Base-by-base conservation (phyloP, 2,113 vertebrate genomes). In the Psophia crepitans region DNA sequence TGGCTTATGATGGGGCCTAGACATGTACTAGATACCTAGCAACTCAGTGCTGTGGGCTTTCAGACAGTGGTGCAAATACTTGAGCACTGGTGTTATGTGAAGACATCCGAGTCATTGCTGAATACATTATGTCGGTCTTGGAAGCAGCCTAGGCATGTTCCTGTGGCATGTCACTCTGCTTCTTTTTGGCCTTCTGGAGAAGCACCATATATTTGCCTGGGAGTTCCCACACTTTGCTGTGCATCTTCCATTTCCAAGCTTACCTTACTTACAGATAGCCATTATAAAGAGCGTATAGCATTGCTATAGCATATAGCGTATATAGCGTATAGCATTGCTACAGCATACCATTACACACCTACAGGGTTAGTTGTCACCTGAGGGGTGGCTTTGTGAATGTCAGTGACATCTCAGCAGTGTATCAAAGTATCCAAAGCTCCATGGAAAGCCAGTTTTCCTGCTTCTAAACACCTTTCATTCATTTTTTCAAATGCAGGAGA, bases 1-100 rank as follows among this genome's bases (percentile, higher is more conserved):
- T 51, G 6, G 17, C 33, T 86, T 3, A 0, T 30, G 14, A 21
- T 64, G 43, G 5, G 53, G 22, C 32, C 61, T 58, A 49, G 30
- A 10, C 0, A 1, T 66, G n/a, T 68, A 12, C 41, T 54, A 78
- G 27, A 5, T 10, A 32, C 37, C n/a, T 53, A 21, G 3, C 2
- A 11, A 43, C 27, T 27, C 2, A 2, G 17, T 61, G 32, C 73
- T 51, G 13, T 12, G 39, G 32, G 27, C 24, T 56, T 91, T 81
- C 1, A 8, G 57, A 35, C 27, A 82, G 41, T 1, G 0, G 10
- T n/a, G 39, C 48, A 66, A 76, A 9, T 33, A 43, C 26, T 51
- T 79, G 54, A 43, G 54, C 39, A 51, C 35, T 21, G 35, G 8
- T 60, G 41, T 30, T 30, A 16, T 1, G 0, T 53, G 43, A 87